A percentile compares a stretch with the other conserved stretches of the same genome.
Evolutionary conservation across 2,113 vertebrate species (phyloP).

Genomic region (Synchiropus splendidus): DNA sequence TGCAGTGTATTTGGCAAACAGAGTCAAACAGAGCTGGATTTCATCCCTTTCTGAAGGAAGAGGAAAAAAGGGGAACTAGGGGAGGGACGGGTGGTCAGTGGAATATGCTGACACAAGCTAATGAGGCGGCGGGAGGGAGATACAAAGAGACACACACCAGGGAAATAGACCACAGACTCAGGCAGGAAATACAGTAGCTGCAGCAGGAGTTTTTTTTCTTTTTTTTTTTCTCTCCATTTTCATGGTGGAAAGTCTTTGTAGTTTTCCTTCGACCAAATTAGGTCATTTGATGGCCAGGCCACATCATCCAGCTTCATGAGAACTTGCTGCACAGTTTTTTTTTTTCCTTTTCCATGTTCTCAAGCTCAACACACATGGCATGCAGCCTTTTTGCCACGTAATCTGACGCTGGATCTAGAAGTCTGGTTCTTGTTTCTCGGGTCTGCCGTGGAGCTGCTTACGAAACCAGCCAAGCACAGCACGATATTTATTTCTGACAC

Average conservation of each 20-base stretch:
- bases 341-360: too few relatives aligned
- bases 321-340: slow-evolving; percentile 9
- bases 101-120: slow-evolving; percentile 57
- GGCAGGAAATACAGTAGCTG: slow-evolving; percentile 39
- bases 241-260: background rate
- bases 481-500: too few relatives aligned
- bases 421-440: too few relatives aligned
- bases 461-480: too few relatives aligned
- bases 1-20: slow-evolving; percentile 47
- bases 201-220: slow-evolving; percentile 1
- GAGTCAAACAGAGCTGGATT: slow-evolving; percentile 32
- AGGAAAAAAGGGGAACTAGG: slow-evolving; percentile 8
- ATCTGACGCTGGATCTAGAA: too few relatives aligned
- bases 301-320: slow-evolving; percentile 36
- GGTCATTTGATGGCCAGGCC: slow-evolving; percentile 36
- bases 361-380: too few relatives aligned
- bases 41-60: slow-evolving; percentile 33
- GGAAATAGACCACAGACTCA: slow-evolving; percentile 4
- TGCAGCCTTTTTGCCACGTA: too few relatives aligned
- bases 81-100: slow-evolving; percentile 25
- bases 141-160: slow-evolving; percentile 17
- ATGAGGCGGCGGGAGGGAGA: slow-evolving; percentile 27
- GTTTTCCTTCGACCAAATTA: background rate
- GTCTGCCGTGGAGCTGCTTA: too few relatives aligned
- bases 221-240: background rate